Conservation (phyloP, 2,888 invertebrate species). For the Pemphredon lugubris region DNA sequence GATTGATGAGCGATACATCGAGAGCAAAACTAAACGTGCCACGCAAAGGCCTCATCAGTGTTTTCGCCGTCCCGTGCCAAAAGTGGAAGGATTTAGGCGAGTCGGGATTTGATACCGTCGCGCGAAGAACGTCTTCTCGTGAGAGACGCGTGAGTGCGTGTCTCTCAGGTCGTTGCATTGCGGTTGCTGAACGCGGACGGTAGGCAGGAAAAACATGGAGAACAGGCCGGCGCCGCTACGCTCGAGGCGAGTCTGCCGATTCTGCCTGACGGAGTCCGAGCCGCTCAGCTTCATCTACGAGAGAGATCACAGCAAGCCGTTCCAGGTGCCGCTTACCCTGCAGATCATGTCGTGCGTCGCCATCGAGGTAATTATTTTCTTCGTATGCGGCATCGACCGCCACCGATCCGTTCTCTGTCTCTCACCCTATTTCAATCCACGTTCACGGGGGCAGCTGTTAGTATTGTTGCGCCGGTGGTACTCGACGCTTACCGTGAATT, state of each 20-base stretch:
- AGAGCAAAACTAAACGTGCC: background rate
- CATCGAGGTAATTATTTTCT: conserved; percentile 85
- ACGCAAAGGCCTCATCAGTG: no score
- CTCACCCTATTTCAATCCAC: conserved; percentile 2
- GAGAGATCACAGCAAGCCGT: conserved; percentile 83
- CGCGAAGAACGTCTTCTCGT: conserved; percentile 27
- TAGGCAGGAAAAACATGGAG: conserved; percentile 82
- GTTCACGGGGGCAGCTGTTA: no score
- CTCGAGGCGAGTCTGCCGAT: conserved; percentile 87
- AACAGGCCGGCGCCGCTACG: conserved; percentile 84
- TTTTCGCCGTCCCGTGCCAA: background rate
- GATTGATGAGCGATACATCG: conserved; percentile 46
- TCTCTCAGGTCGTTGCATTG: no score
- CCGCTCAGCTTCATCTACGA: conserved; percentile 87
- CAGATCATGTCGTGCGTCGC: conserved; percentile 90
- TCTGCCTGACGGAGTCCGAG: conserved; percentile 86
- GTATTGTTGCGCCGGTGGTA: no score
- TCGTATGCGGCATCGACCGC: conserved; percentile 39
- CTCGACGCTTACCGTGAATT: no score
- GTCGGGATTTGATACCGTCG: background rate
- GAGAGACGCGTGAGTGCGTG: conserved; percentile 45
- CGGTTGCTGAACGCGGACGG: conserved; percentile 43
- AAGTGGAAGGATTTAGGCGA: background rate
- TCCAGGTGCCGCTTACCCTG: conserved; percentile 85
- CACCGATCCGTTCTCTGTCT: conserved; percentile 15